Evolutionary conservation across 2,113 vertebrate species (phyloP).

Genomic region (Phaethon lepturus): DNA sequence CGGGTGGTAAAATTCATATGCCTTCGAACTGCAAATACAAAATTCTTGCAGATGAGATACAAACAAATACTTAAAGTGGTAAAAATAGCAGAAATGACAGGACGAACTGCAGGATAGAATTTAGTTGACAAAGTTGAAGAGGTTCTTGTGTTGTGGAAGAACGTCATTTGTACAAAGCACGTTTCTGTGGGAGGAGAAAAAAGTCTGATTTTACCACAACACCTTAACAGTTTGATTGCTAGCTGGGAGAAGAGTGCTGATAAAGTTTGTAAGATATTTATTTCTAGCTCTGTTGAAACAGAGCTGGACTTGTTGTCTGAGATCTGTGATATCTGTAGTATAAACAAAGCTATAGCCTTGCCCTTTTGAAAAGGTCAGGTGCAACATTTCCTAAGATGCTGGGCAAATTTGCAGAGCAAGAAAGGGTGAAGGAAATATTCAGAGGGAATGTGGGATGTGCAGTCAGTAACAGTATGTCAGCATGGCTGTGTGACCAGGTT

Average conservation of each 20-base stretch:
- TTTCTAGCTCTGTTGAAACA: neutral
- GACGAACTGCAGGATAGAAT: neutral
- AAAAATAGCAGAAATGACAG: neutral
- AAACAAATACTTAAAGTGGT: neutral
- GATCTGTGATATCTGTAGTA: neutral
- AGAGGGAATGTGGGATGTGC: neutral
- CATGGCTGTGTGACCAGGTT: neutral
- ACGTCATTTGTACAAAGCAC: accelerated
- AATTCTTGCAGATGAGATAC: neutral
- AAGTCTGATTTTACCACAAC: neutral
- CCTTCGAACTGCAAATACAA: neutral
- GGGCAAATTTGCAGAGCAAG: neutral
- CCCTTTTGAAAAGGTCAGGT: slow-evolving; percentile 28
- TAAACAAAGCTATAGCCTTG: neutral
- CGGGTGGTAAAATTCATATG: neutral
- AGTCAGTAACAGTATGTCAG: neutral
- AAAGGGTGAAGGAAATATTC: neutral
- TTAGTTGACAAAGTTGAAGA: neutral
- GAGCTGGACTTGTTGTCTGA: neutral
- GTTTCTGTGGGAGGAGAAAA: neutral
- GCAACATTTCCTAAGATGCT: neutral
- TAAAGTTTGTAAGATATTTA: neutral
- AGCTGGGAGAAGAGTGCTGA: neutral
- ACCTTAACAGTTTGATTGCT: neutral
- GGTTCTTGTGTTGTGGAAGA: neutral